Evolutionary conservation across 2,888 invertebrate genomes (phyloP), one percentile per base, ranked within the genome.

Genomic region (Pristionchus maxplancki): DNA sequence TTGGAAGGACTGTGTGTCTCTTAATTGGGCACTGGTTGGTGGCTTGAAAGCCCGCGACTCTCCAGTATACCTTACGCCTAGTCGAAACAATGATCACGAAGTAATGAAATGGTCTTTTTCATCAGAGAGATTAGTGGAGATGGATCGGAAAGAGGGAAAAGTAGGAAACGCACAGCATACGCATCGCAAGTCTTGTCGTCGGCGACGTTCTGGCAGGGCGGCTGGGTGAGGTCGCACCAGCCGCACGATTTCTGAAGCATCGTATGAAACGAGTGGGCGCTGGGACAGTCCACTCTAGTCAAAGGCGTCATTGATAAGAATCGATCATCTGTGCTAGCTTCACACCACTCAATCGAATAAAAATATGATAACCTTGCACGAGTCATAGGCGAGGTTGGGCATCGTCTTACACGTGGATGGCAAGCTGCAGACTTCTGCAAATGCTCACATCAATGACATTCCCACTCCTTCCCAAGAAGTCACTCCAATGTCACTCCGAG

Each of bases 211-310:
- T 9, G 9, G 44, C 78, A 78, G 28, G 78, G 78, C 4, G 78
- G n/a, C n/a, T n/a, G 24, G 28, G 44, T 28, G 44, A 78, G 78
- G 13, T 78, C 78, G 28, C 78, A 78, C 78, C 78, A 78, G 8
- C 78, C 78, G 37, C 78, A 78, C 40, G 44, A 28, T n/a, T 40
- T 48, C 78, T 78, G 78, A n/a, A n/a, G n/a, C n/a, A n/a, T n/a
- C n/a, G n/a, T n/a, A n/a, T n/a, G n/a, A n/a, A n/a, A n/a, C n/a
- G n/a, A n/a, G n/a, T n/a, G n/a, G n/a, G n/a, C n/a, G 17, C 58
- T 5, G 58, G 17, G 58, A 58, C n/a, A n/a, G 15, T 58, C 24
- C 58, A 44, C 11, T 44, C 58, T 58, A 58, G 17, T 58, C 24
- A 11, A 44, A 44, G 44, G 11, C 6, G 44, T 44, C 8, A 44